Evolutionary conservation across 2,888 invertebrate genomes (phyloP).

Genomic region (Pristionchus arcanus): DNA sequence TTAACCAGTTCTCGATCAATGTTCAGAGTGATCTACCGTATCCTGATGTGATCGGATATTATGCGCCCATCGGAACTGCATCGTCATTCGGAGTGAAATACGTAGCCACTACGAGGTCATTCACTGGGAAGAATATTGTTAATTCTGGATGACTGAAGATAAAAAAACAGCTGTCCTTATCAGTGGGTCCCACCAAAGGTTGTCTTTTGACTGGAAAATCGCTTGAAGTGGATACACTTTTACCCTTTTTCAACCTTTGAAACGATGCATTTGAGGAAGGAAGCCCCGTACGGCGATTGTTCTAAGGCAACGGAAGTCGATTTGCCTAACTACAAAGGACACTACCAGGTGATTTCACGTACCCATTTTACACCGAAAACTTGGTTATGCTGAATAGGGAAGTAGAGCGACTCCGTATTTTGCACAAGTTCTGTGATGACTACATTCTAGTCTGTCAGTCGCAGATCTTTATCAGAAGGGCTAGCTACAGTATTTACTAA

Average conservation of each 20-base stretch:
- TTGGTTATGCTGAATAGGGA: neutral
- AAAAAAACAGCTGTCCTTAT: too few relatives aligned
- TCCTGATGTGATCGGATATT: constrained; percentile 69
- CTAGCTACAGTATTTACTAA: too few relatives aligned
- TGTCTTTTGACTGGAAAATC: too few relatives aligned
- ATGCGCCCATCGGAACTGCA: constrained; percentile 69
- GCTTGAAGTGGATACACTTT: too few relatives aligned
- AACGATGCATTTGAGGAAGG: constrained; percentile 19
- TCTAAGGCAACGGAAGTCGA: constrained; percentile 62
- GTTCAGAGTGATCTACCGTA: constrained; percentile 59
- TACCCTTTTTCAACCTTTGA: too few relatives aligned
- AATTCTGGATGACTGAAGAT: neutral
- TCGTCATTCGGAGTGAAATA: constrained; percentile 65
- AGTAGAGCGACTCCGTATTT: neutral
- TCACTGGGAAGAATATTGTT: neutral
- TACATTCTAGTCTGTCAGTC: neutral
- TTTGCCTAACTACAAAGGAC: constrained; percentile 63
- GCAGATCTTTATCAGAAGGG: too few relatives aligned
- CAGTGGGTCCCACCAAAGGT: too few relatives aligned
- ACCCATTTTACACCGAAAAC: neutral
- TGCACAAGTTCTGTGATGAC: neutral
- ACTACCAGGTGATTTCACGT: constrained; percentile 57
- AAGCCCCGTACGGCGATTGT: constrained; percentile 79
- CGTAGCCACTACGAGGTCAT: constrained; percentile 1
- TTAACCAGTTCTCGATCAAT: neutral